Percentiles rank a stretch among this genome's conserved stretches.
These are phyloP conservation scores for Ornithoptera alexandrae DNA, from an alignment of 2,888 invertebrate species.

Conservation along the genomic window DNA sequence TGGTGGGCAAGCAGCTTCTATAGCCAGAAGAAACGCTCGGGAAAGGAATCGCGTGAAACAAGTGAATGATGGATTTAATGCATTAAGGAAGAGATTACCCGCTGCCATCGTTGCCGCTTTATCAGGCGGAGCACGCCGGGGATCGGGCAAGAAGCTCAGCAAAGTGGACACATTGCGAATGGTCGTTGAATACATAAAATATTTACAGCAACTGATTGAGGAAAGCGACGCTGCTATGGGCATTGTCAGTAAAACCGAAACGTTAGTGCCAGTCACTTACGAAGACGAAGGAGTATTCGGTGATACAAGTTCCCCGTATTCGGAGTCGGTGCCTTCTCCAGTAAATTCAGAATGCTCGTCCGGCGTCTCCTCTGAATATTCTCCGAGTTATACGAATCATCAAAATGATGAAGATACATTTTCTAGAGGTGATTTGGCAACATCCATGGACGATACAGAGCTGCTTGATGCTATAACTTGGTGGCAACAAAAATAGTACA, in stretches of 20 bases:
- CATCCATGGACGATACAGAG: slow-evolving; percentile 90
- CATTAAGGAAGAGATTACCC: slow-evolving; percentile 91
- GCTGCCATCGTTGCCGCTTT: slow-evolving; percentile 86
- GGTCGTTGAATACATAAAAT: slow-evolving; percentile 94
- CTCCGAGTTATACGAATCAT: slow-evolving; percentile 41
- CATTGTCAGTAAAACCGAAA: slow-evolving; percentile 40
- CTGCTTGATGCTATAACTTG: slow-evolving; percentile 89
- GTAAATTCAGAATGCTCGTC: slow-evolving; percentile 84
- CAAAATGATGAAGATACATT: slow-evolving; percentile 35
- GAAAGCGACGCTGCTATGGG: slow-evolving; percentile 82
- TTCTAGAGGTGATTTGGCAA: slow-evolving; percentile 69
- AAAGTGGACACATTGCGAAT: slow-evolving; percentile 94
- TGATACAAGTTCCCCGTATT: slow-evolving; percentile 63
- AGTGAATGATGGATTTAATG: slow-evolving; percentile 95
- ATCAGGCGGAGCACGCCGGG: slow-evolving; percentile 82
- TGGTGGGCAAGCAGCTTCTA: slow-evolving; percentile 88
- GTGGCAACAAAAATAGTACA: slow-evolving; percentile 83
- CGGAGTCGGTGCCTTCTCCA: slow-evolving; percentile 82
- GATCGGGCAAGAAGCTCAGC: slow-evolving; percentile 90
- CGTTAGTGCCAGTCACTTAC: slow-evolving; percentile 35
- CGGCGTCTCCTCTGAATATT: slow-evolving; percentile 70
- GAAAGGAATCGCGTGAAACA: slow-evolving; percentile 97
- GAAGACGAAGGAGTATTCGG: slow-evolving; percentile 67
- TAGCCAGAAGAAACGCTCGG: slow-evolving; percentile 94
- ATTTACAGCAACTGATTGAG: slow-evolving; percentile 87